Conservation (phyloP, 2,888 invertebrate species). For the Pasiphila rectangulata region DNA sequence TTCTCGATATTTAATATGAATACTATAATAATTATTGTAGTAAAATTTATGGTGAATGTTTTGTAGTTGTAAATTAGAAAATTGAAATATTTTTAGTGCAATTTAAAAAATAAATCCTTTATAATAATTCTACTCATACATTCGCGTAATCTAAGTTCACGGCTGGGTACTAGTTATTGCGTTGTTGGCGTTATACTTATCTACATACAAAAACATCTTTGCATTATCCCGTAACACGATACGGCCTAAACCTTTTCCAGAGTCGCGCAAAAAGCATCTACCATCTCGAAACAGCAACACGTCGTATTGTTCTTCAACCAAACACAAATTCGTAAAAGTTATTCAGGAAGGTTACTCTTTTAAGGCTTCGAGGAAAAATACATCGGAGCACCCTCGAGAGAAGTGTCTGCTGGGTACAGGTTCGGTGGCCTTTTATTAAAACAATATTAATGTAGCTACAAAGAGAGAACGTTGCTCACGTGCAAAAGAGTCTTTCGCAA, state of each 20-base stretch:
- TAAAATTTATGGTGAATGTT: too few species aligned
- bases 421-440: slow-evolving; percentile 26
- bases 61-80: too few species aligned
- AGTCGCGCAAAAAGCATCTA: slow-evolving; percentile 6
- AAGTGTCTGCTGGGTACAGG: slow-evolving; percentile 9
- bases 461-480: slow-evolving; percentile 24
- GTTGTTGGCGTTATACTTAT: too few species aligned
- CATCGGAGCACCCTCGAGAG: slow-evolving; percentile 9
- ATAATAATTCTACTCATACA: too few species aligned
- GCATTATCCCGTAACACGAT: too few species aligned
- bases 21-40: too few species aligned
- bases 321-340: slow-evolving; percentile 13
- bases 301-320: slow-evolving; percentile 17
- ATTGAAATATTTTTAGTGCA: too few species aligned
- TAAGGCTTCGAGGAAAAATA: slow-evolving; percentile 16
- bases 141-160: too few species aligned
- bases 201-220: too few species aligned
- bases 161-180: too few species aligned
- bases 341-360: slow-evolving; percentile 9
- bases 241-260: slow-evolving; percentile 1
- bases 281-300: background rate
- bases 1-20: too few species aligned
- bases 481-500: slow-evolving; percentile 21
- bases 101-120: too few species aligned
- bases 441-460: slow-evolving; percentile 23